Evolutionary conservation across 2,888 invertebrate genomes (phyloP).

Genomic region (Micropterix aruncella): DNA sequence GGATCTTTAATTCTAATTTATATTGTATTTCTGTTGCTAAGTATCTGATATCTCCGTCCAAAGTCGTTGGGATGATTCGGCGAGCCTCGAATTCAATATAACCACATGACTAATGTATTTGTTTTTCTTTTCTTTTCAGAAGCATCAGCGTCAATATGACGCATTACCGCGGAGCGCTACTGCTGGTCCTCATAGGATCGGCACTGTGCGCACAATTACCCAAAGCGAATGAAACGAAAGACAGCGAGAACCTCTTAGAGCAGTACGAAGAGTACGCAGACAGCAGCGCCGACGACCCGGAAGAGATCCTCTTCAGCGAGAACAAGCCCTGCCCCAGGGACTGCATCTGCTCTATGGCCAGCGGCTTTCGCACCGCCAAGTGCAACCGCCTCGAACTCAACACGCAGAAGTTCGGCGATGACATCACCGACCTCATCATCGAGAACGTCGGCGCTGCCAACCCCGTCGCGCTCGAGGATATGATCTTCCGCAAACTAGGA

Average conservation of each 20-base stretch:
- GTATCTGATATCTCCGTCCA: too few relatives aligned
- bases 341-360: conserved; percentile 45
- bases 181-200: conserved; percentile 28
- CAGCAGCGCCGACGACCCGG: conserved; percentile 32
- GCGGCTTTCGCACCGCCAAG: conserved; percentile 45
- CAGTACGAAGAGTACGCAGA: conserved; percentile 30
- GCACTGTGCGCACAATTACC: conserved; percentile 26
- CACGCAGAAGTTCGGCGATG: conserved; percentile 49
- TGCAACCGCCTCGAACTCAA: conserved; percentile 54
- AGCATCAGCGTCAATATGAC: conserved; percentile 36
- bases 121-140: conserved; percentile 25
- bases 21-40: too few relatives aligned
- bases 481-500: conserved; percentile 46
- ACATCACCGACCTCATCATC: conserved; percentile 51
- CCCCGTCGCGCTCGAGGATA: conserved; percentile 43
- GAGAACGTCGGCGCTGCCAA: conserved; percentile 43
- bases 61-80: too few relatives aligned
- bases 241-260: conserved; percentile 23
- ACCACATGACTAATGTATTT: too few relatives aligned
- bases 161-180: conserved; percentile 33
- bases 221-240: conserved; percentile 21
- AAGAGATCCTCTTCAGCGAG: conserved; percentile 31
- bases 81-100: too few relatives aligned
- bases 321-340: conserved; percentile 45
- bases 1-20: too few relatives aligned